Evolutionary conservation across 30 jellyfish, hydroid and myxozoan species (phyloP).

Genomic region (Aurelia sp.): DNA sequence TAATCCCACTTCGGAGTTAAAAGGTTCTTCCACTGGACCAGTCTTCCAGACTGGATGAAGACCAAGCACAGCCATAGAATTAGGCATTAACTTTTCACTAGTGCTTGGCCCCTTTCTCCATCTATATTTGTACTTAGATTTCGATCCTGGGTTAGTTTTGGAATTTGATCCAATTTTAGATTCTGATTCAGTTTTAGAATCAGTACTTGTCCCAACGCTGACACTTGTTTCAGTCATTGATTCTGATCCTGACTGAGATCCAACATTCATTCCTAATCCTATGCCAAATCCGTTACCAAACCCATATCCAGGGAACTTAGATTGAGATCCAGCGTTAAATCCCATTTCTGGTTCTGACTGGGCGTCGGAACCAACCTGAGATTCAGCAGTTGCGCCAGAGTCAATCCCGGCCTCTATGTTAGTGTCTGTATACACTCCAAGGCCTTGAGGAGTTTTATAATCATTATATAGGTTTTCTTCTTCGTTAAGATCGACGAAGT

Average conservation of each 20-base stretch:
- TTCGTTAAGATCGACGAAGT: not conserved
- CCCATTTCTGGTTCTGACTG: slow-evolving; percentile 11
- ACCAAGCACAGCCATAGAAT: too few relatives aligned
- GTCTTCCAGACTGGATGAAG: not conserved
- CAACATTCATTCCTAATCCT: slow-evolving; percentile 19
- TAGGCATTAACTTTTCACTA: too few relatives aligned
- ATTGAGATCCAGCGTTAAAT: not conserved
- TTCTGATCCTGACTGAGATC: slow-evolving; percentile 30
- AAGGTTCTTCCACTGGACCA: not conserved
- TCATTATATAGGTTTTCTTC: slow-evolving; percentile 1
- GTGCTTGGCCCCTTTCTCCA: not conserved
- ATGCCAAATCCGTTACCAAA: slow-evolving; percentile 32
- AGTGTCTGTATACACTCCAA: slow-evolving; percentile 31
- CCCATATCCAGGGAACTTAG: slow-evolving; percentile 14
- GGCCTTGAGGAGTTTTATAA: slow-evolving; percentile 32
- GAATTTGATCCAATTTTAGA: slow-evolving; percentile 6
- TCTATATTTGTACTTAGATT: not conserved
- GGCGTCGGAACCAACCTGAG: slow-evolving; percentile 15
- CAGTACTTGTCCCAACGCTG: slow-evolving; percentile 2
- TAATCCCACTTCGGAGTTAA: not conserved
- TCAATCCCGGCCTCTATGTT: slow-evolving; percentile 10
- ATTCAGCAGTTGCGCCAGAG: slow-evolving; percentile 2
- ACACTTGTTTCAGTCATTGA: slow-evolving; percentile 15
- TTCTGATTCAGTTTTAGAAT: not conserved
- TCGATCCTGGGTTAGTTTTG: slow-evolving; percentile 5